Evolutionary conservation across 2,113 vertebrate genomes (phyloP).

Genomic region (Oreocharis arfaki): DNA sequence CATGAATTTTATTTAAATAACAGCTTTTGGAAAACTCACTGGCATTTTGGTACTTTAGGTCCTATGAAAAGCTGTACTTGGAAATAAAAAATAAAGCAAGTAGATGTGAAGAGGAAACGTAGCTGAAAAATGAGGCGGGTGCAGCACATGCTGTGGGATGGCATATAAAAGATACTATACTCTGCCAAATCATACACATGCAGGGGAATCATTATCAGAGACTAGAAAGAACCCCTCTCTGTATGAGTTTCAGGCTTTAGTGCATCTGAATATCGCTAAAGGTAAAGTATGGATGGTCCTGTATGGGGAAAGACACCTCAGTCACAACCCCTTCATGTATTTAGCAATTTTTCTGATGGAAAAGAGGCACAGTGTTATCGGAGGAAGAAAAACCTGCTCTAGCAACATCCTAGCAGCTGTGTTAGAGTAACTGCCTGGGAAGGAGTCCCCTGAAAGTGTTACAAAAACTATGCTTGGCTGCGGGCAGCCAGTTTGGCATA

Average conservation of each 20-base stretch:
- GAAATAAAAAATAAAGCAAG: constrained; percentile 5
- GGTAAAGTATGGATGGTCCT: neutral
- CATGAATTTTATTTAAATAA: neutral
- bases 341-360: neutral
- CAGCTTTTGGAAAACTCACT: neutral
- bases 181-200: neutral
- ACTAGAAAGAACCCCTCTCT: neutral
- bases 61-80: neutral
- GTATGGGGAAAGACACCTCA: neutral
- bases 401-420: neutral
- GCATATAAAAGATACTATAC: neutral
- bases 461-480: neutral
- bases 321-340: neutral
- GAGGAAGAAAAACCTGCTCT: neutral
- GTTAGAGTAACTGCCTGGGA: neutral
- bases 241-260: neutral
- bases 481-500: neutral
- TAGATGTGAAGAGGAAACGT: neutral
- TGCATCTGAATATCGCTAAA: neutral
- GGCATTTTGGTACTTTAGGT: neutral
- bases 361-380: neutral
- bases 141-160: neutral
- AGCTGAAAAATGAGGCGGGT: neutral
- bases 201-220: neutral
- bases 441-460: neutral